Conservation (phyloP, 2,888 invertebrate species). For the Anticlea derivata region DNA sequence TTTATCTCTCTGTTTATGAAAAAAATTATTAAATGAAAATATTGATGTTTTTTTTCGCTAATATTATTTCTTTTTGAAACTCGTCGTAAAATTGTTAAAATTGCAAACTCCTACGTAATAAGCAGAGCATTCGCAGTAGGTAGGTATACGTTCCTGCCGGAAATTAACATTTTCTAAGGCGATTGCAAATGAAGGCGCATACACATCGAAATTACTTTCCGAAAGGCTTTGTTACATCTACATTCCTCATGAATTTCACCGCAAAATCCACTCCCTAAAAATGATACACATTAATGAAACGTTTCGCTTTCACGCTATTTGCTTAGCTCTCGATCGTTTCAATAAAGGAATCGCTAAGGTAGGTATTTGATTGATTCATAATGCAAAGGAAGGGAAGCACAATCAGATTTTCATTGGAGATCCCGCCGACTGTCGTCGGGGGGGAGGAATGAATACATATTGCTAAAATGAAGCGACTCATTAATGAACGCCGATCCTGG, state of each 20-base stretch:
- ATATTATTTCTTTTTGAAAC: no score
- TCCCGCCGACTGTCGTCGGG: constrained; percentile 43
- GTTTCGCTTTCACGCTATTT: constrained; percentile 56
- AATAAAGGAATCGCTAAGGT: constrained; percentile 63
- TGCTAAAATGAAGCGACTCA: constrained; percentile 76
- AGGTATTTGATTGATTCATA: constrained; percentile 73
- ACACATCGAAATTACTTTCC: constrained; percentile 61
- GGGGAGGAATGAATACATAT: constrained; percentile 80
- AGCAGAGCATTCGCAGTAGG: constrained; percentile 3
- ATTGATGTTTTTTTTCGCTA: no score
- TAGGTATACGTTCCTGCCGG: constrained; percentile 39
- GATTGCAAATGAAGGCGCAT: constrained; percentile 62
- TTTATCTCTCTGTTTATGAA: no score
- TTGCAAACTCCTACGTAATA: constrained; percentile 6
- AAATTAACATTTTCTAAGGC: constrained; percentile 72
- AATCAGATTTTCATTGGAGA: constrained; percentile 78
- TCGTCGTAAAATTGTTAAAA: constrained; percentile 7
- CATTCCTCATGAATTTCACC: constrained; percentile 47
- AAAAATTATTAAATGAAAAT: no score
- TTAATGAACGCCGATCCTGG: constrained; percentile 70
- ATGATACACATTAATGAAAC: constrained; percentile 59
- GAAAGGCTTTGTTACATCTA: constrained; percentile 55
- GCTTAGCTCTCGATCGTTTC: constrained; percentile 59
- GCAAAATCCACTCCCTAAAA: constrained; percentile 45
- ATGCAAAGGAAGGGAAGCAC: constrained; percentile 74